These are phyloP conservation scores for Onychorhynchus coronatus DNA, from an alignment of 2,113 vertebrate species.

Conservation along the genomic window DNA sequence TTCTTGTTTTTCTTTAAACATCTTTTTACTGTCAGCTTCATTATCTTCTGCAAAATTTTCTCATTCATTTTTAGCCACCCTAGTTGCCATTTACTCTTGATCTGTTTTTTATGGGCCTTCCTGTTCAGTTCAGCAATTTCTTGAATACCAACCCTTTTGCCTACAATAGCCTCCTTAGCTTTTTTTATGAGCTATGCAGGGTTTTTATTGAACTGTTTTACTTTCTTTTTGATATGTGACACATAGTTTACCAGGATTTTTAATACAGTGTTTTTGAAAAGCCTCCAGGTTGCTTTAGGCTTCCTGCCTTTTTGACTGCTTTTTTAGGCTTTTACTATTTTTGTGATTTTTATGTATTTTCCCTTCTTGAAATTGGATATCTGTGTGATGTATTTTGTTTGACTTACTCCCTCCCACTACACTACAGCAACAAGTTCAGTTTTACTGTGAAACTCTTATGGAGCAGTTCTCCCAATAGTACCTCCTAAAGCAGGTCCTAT, in stretches of 20 bases:
- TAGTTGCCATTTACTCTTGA: background rate
- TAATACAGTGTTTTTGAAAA: slow-evolving; percentile 26
- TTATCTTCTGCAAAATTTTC: background rate
- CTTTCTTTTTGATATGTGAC: background rate
- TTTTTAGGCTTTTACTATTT: slow-evolving; percentile 4
- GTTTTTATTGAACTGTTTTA: background rate
- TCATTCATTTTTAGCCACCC: background rate
- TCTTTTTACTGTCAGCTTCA: background rate
- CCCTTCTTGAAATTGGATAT: slow-evolving; percentile 5
- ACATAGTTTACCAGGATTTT: background rate
- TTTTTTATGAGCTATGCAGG: background rate
- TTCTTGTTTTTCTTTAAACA: background rate
- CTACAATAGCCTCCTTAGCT: background rate
- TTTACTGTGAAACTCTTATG: background rate
- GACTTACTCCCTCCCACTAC: background rate
- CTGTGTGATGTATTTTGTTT: slow-evolving; percentile 28
- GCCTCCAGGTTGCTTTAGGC: slow-evolving; percentile 17
- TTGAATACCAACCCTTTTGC: background rate
- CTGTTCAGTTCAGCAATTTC: background rate
- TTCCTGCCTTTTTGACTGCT: slow-evolving; percentile 17
- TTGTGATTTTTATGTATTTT: slow-evolving; percentile 1
- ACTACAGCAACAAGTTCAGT: background rate
- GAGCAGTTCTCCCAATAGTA: background rate
- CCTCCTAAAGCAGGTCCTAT: background rate
- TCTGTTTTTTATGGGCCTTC: background rate